Evolutionary conservation across 2,113 vertebrate species (phyloP).

Genomic region (Anarhynchus alexandrinus): DNA sequence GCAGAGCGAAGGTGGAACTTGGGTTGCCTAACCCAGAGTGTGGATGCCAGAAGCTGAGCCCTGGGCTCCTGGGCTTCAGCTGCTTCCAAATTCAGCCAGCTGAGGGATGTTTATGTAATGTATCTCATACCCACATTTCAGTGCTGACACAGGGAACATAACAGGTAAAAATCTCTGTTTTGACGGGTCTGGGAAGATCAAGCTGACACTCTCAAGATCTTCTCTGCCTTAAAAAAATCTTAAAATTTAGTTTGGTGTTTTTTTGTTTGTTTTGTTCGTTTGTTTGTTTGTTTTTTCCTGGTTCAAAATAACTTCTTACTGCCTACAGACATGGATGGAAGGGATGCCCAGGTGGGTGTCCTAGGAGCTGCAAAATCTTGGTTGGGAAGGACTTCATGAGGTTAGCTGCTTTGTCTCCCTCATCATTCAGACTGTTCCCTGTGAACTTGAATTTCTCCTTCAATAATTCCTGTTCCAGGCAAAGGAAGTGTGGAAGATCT

Average conservation of each 20-base stretch:
- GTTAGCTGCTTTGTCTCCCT: neutral
- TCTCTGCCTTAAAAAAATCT: neutral
- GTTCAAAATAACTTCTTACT: neutral
- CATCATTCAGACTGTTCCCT: too few relatives aligned
- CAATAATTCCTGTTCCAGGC: neutral
- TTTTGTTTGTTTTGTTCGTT: too few relatives aligned
- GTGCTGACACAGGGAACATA: rapidly evolving
- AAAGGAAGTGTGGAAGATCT: neutral
- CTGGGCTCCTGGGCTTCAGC: neutral
- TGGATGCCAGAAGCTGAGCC: neutral
- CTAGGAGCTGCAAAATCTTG: neutral
- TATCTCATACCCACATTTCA: too few relatives aligned
- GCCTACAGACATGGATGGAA: neutral
- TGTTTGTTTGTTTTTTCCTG: neutral
- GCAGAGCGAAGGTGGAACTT: neutral
- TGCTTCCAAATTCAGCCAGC: neutral
- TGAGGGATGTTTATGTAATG: rapidly evolving
- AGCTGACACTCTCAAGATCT: neutral
- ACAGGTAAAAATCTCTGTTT: too few relatives aligned
- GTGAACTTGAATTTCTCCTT: neutral
- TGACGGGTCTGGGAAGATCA: neutral
- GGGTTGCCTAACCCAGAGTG: neutral
- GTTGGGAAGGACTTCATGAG: neutral
- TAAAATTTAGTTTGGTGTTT: neutral
- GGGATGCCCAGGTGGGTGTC: neutral